Base-by-base conservation (phyloP, 2,797 vertebrate genomes). In the Anisognathus igniventris region DNA sequence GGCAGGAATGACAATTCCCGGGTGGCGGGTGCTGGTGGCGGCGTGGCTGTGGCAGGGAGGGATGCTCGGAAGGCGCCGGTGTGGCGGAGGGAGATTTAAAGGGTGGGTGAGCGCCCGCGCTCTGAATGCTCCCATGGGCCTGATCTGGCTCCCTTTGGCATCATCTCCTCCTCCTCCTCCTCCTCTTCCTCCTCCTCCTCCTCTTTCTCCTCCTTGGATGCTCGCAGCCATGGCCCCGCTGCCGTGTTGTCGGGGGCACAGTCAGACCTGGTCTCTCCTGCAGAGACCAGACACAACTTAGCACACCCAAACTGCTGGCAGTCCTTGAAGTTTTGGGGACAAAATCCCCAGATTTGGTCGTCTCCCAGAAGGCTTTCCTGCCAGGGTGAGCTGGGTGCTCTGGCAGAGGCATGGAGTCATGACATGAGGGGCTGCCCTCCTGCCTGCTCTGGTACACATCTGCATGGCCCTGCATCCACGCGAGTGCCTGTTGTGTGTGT, bases 21-120 rank as follows among this genome's bases (percentile, higher is more conserved):
- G 39, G 81, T 30, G 30, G 66, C 20, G 2, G 40, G 81, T 14
- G n/a, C 78, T 10, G 61, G 65, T 24, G 31, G 66, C 6, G 2
- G 78, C 5, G 3, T 17, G 86, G 74, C 72, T 76, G 17, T 66
- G 72, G 77, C 53, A 23, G 65, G 7, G 30, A 14, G 76, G 53
- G 87, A 39, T 44, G 68, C 54, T 90, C 7, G 1, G 45, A 40
- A 77, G 57, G 79, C 5, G 3, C 45, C 1, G 3, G 80, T 48
- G 78, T 1, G 3, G 45, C n/a, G 44, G 88, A 93, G 84, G 89
- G 89, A 91, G 92, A 88, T 94, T 90, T 91, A 74, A 96, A 95
- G 93, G 92, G 37, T 90, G 33, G 18, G 58, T 3, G 47, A 93
- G 70, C 14, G 0, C 57, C 88, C 30, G 24, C 8, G 6, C 70